A percentile compares a stretch with the other conserved stretches of the same genome.
phyloP scores from a whole-genome alignment of 2,797 vertebrate species.

The Chloroceryle inda region DNA sequence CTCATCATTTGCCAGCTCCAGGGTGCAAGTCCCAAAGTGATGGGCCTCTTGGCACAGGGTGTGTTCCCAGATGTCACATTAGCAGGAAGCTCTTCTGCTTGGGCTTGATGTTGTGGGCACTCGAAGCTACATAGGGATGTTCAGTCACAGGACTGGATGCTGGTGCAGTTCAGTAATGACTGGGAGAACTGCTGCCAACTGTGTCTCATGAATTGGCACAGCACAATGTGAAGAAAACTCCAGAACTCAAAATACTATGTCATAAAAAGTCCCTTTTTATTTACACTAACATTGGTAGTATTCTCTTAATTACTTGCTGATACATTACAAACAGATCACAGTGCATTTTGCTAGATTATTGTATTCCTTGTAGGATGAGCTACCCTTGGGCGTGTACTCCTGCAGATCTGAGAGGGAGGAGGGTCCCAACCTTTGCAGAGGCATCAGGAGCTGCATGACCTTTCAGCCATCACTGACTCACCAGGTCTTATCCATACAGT shows the following conservation, averaged over 20 bases:
- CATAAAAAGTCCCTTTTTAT: neutral
- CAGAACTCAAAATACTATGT: neutral
- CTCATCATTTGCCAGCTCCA: neutral
- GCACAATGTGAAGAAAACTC: neutral
- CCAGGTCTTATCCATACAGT: neutral
- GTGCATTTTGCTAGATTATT: neutral
- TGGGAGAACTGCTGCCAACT: neutral
- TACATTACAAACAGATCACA: neutral
- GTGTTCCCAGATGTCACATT: neutral
- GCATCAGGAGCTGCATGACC: neutral
- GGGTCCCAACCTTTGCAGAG: rapidly evolving
- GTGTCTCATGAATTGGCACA: neutral
- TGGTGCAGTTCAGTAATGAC: neutral
- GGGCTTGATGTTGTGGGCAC: rapidly evolving
- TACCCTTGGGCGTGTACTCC: rapidly evolving
- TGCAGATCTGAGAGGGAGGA: neutral
- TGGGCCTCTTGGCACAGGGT: neutral
- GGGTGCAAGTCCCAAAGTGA: neutral
- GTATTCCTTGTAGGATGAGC: neutral
- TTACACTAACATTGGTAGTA: neutral
- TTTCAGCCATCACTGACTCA: rapidly evolving
- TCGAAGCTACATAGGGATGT: rapidly evolving
- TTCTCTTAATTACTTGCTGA: neutral
- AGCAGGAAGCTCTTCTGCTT: neutral
- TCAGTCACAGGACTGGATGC: neutral